A percentile compares a stretch with the other conserved stretches of the same genome.
Evolutionary conservation across 2,888 invertebrate genomes (phyloP).

Genomic region (Atrina japonica): DNA sequence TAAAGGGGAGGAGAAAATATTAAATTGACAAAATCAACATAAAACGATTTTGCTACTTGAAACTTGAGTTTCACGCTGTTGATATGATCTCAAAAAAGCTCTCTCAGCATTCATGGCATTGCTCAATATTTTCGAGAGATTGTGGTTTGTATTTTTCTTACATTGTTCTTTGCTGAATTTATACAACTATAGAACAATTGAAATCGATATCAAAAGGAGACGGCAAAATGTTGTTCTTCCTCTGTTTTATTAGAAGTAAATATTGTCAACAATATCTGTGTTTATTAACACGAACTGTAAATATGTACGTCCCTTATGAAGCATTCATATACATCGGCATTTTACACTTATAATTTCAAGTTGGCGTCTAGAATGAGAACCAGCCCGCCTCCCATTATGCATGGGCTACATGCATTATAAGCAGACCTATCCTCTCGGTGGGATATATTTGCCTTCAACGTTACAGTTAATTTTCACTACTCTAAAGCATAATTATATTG

Average conservation of each 20-base stretch:
- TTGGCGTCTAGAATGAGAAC: conserved; percentile 7
- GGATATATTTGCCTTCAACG: conserved; percentile 19
- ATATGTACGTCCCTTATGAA: too few relatives aligned
- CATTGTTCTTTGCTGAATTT: not conserved
- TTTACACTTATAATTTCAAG: conserved; percentile 6
- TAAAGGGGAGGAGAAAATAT: too few relatives aligned
- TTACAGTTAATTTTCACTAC: conserved; percentile 30
- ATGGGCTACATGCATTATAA: conserved; percentile 15
- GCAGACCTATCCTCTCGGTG: conserved; percentile 8
- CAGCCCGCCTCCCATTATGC: conserved; percentile 19
- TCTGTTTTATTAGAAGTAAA: not conserved
- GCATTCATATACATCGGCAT: not conserved
- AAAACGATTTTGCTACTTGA: too few relatives aligned
- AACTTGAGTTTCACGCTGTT: too few relatives aligned
- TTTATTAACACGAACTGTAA: too few relatives aligned
- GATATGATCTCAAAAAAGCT: too few relatives aligned
- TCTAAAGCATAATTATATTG: conserved; percentile 28
- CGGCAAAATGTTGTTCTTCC: not conserved
- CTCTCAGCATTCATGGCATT: too few relatives aligned
- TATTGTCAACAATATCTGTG: too few relatives aligned
- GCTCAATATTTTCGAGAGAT: too few relatives aligned
- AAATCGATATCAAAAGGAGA: not conserved
- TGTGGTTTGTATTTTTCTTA: not conserved
- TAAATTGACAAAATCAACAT: too few relatives aligned
- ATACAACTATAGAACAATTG: not conserved